These are phyloP conservation scores for Speoplatyrhinus poulsoni DNA, from an alignment of 2,113 vertebrate genomes.

Conservation along the genomic window DNA sequence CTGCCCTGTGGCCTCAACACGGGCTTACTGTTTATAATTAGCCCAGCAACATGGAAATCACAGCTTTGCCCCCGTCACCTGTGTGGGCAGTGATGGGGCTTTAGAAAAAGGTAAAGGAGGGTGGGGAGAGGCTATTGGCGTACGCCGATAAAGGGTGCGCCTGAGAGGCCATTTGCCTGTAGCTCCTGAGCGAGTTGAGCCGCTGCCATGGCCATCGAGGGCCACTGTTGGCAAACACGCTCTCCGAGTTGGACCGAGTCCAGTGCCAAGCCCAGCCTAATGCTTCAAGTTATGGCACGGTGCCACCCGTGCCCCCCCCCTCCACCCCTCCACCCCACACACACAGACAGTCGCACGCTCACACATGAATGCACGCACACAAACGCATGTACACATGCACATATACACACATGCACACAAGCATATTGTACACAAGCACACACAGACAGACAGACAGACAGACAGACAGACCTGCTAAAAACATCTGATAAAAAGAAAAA, in stretches of 20 bases:
- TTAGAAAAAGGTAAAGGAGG: neutral
- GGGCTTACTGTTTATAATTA: no score
- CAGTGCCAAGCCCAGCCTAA: neutral
- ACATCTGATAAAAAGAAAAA: no score
- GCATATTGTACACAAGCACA: no score
- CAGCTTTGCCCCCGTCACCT: neutral
- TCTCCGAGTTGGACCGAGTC: neutral
- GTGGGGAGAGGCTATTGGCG: neutral
- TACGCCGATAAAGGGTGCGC: neutral
- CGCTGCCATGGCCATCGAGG: neutral
- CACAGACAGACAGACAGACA: no score
- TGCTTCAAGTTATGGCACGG: neutral
- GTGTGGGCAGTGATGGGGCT: neutral
- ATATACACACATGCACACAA: no score
- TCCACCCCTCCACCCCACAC: no score
- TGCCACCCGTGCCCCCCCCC: neutral
- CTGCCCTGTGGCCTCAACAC: no score
- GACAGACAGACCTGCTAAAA: no score
- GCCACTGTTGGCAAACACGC: neutral
- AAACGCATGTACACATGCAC: no score
- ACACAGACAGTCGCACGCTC: no score
- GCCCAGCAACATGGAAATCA: no score
- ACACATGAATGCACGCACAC: no score
- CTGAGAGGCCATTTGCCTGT: neutral
- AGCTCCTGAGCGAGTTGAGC: neutral